Base-by-base conservation (phyloP, 2,113 vertebrate species). In the Archocentrus centrarchus region DNA sequence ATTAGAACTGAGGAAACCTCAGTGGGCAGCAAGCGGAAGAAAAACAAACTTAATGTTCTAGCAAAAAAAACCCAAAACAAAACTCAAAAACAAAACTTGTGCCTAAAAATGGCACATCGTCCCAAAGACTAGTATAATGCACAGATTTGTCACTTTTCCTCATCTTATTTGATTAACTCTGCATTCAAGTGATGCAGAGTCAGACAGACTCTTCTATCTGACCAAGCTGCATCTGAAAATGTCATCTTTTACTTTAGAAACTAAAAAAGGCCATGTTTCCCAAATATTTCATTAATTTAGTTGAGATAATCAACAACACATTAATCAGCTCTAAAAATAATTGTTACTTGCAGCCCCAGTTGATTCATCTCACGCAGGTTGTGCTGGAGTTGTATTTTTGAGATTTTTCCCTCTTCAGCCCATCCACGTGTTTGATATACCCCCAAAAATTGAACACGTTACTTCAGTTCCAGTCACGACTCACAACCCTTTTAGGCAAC, bases 21-120 rank as follows among this genome's bases (percentile, higher is more conserved):
- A 73, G 68, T 73, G 47, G 47, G 32, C 11, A 73, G 68, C 2
- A 15, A 73, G 68, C 32, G 68, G 47, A 55, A 73, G 68, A 11
- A 55, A 73, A 73, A 73, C 68, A 73, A 53, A 73, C 17, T 73
- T 47, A 53, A 55, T 73, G 68, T 73, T 73, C 68, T 73, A 47
- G 27, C 47, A 55, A 73, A 73, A 73, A 50, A 41, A 15, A 62
- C 6, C 3, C 32, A 7, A 35, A 35, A 35, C 6, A 35, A 35
- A 35, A 35, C 6, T 6, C 5, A 35, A 35, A 35, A 35, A 35
- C 32, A 35, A 50, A 14, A 6, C 27, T 22, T 8, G 27, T 50
- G 41, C 41, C 30, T 73, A 55, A 73, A 53, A 30, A 22, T 73
- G 68, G 68, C 47, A 2, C 27, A 55, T 35, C 47, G 20, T 73